phyloP scores from a whole-genome alignment of 2,113 vertebrate species.

The Pollachius pollachius region DNA sequence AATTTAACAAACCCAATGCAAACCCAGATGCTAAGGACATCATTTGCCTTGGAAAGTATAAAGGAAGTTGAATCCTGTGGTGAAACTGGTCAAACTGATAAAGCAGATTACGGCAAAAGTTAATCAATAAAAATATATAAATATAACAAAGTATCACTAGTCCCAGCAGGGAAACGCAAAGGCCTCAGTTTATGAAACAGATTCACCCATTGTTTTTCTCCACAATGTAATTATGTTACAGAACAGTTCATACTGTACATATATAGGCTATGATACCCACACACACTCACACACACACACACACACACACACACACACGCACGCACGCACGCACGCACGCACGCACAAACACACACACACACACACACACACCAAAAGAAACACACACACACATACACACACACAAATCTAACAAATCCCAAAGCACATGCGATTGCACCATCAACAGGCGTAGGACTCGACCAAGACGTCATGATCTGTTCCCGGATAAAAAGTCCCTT shows the following conservation, averaged over 20 bases:
- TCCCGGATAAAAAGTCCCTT: no score
- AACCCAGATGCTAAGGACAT: slow-evolving; percentile 13
- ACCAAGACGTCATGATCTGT: no score
- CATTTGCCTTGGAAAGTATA: slow-evolving; percentile 26
- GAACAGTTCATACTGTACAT: no score
- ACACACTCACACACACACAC: neutral
- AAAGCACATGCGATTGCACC: neutral
- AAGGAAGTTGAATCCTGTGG: slow-evolving; percentile 38
- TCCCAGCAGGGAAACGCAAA: slow-evolving; percentile 32
- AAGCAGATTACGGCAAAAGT: no score
- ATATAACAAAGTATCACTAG: slow-evolving; percentile 34
- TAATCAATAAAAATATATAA: no score
- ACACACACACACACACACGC: neutral
- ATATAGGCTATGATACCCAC: no score
- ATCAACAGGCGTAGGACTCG: neutral
- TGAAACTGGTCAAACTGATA: no score
- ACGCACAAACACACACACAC: slow-evolving; percentile 1
- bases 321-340: neutral
- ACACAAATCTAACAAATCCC: slow-evolving; percentile 3
- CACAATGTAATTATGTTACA: no score
- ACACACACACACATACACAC: slow-evolving; percentile 4
- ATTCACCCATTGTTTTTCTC: neutral
- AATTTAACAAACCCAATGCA: slow-evolving; percentile 2
- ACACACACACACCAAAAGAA: no score
- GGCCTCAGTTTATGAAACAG: slow-evolving; percentile 23